Evolutionary conservation across 1,140 invertebrate genomes (phyloP).

Genomic region (Drosophila sulfurigaster): DNA sequence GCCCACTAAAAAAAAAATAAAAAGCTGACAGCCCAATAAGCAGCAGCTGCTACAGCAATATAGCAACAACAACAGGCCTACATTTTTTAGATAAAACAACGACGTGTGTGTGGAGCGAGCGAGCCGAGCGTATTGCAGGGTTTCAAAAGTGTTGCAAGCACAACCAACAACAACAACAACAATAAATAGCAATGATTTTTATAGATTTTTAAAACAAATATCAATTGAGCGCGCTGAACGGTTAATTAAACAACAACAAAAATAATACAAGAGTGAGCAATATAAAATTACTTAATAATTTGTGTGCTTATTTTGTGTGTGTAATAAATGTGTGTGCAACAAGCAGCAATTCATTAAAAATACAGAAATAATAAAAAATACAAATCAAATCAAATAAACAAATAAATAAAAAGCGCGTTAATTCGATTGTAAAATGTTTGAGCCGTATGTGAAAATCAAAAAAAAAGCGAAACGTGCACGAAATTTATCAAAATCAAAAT

Average conservation of each 20-base stretch:
- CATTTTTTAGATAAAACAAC: constrained; percentile 23
- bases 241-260: constrained; percentile 44
- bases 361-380: constrained; percentile 9
- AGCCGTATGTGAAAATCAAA: constrained; percentile 84
- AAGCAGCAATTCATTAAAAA: constrained; percentile 16
- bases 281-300: constrained; percentile 44
- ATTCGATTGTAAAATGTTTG: constrained; percentile 77
- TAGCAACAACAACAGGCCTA: constrained; percentile 27
- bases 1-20: constrained; percentile 13
- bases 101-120: constrained; percentile 27
- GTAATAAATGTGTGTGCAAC: constrained; percentile 34
- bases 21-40: constrained; percentile 50
- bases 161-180: constrained; percentile 18
- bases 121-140: constrained; percentile 10
- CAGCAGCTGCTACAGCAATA: constrained; percentile 48
- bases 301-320: constrained; percentile 30
- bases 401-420: constrained; percentile 23
- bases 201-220: constrained; percentile 52
- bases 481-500: constrained; percentile 79
- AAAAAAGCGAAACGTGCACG: constrained; percentile 82
- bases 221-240: constrained; percentile 34
- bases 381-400: constrained; percentile 29
- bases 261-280: constrained; percentile 9
- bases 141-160: constrained; percentile 62
- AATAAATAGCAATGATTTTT: constrained; percentile 38